Conservation (phyloP, 2,888 invertebrate genomes). For the Drosophila stalkeri region DNA sequence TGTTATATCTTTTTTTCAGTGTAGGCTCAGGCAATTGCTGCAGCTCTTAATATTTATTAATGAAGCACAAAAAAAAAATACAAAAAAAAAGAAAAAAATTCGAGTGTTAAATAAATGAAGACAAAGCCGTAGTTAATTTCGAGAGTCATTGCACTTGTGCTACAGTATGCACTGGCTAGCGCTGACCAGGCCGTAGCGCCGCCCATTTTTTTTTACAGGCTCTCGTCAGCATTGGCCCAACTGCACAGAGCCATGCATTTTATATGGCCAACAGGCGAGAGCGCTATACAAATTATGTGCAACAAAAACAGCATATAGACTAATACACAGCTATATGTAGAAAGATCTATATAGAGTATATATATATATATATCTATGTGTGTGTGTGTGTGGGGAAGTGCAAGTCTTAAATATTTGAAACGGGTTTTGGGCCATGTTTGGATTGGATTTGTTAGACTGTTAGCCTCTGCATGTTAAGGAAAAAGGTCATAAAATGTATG, state of each 20-base stretch:
- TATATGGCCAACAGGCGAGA: conserved; percentile 58
- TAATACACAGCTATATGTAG: conserved; percentile 34
- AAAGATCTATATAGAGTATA: conserved; percentile 12
- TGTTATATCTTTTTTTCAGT: background rate
- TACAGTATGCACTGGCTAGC: conserved; percentile 45
- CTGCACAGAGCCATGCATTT: conserved; percentile 73
- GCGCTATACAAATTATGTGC: conserved; percentile 71
- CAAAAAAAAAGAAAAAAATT: conserved; percentile 2
- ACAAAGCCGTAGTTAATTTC: conserved; percentile 58
- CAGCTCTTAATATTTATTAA: conserved; percentile 66
- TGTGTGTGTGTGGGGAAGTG: conserved; percentile 41
- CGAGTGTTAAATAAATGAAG: conserved; percentile 49
- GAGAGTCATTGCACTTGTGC: conserved; percentile 52
- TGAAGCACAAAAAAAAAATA: conserved; percentile 45
- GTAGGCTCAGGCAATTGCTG: conserved; percentile 28
- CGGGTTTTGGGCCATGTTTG: conserved; percentile 40
- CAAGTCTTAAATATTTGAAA: conserved; percentile 78
- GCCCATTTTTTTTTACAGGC: conserved; percentile 23
- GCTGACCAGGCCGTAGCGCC: conserved; percentile 41
- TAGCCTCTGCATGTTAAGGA: conserved; percentile 65
- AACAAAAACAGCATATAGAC: conserved; percentile 39
- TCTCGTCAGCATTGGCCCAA: conserved; percentile 41
- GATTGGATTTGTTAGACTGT: conserved; percentile 56
- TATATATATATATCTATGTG: conserved; percentile 42
- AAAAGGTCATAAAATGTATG: conserved; percentile 80